These are phyloP conservation scores for Euwallacea fornicatus DNA, from an alignment of 1,140 invertebrate species.

Conservation along the genomic window DNA sequence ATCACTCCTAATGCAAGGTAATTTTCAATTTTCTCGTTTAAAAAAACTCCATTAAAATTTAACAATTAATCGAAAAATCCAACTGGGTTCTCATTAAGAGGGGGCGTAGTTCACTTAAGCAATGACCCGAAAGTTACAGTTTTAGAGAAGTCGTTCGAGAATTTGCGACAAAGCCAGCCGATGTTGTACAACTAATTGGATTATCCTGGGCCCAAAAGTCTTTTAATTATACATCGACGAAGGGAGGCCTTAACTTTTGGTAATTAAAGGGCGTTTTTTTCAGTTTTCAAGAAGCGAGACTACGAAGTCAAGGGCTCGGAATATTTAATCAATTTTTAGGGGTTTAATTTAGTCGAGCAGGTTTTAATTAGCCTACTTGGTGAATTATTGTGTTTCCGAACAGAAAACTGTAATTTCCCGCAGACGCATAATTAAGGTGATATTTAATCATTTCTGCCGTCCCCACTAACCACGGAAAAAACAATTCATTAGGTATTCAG, in stretches of 20 bases:
- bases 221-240: conserved; percentile 31
- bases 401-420: too few relatives aligned
- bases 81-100: not conserved
- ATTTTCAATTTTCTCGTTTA: too few relatives aligned
- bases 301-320: not conserved
- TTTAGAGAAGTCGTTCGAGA: conserved; percentile 13
- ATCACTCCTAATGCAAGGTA: too few relatives aligned
- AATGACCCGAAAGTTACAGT: conserved; percentile 18
- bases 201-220: conserved; percentile 24
- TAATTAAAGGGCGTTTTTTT: conserved; percentile 28
- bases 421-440: too few relatives aligned
- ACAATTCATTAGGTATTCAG: too few relatives aligned
- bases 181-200: conserved; percentile 33
- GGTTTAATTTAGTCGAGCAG: too few relatives aligned
- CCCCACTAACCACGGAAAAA: too few relatives aligned
- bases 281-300: not conserved
- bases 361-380: too few relatives aligned
- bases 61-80: not conserved
- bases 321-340: too few relatives aligned
- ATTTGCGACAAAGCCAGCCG: conserved; percentile 23
- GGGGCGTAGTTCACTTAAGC: conserved; percentile 3
- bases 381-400: too few relatives aligned
- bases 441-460: too few relatives aligned
- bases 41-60: too few relatives aligned
- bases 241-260: conserved; percentile 27